These are phyloP conservation scores for Bradypodion ventrale DNA, from an alignment of 2,797 vertebrate species.

Conservation along the genomic window DNA sequence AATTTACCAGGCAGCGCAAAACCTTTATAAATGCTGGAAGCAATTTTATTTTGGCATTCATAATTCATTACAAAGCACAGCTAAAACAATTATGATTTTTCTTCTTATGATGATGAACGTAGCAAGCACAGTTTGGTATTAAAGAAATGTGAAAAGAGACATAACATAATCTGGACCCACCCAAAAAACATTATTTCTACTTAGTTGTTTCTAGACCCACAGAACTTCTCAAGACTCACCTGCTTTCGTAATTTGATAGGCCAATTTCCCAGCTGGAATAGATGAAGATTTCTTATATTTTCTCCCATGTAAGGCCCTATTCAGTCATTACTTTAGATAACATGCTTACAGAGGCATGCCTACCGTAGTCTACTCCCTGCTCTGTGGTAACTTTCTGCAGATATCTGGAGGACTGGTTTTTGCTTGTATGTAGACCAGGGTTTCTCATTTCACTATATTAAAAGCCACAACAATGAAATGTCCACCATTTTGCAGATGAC, in stretches of 20 bases:
- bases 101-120: conserved; percentile 52
- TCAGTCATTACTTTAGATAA: no score
- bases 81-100: conserved; percentile 54
- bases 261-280: not conserved
- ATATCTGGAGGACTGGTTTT: no score
- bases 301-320: not conserved
- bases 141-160: conserved; percentile 41
- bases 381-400: no score
- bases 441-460: no score
- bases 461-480: no score
- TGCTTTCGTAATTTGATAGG: not conserved
- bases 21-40: conserved; percentile 29
- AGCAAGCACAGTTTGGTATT: conserved; percentile 44
- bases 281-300: not conserved
- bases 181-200: conserved; percentile 17
- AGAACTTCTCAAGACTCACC: not conserved
- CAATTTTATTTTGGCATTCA: conserved; percentile 45
- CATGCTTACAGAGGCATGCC: no score
- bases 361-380: no score
- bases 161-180: not conserved
- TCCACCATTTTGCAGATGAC: no score
- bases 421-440: no score
- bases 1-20: conserved; percentile 28
- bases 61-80: conserved; percentile 46
- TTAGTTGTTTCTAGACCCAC: conserved; percentile 29